Conservation (phyloP, 2,113 vertebrate species). For the Emberiza fucata region DNA sequence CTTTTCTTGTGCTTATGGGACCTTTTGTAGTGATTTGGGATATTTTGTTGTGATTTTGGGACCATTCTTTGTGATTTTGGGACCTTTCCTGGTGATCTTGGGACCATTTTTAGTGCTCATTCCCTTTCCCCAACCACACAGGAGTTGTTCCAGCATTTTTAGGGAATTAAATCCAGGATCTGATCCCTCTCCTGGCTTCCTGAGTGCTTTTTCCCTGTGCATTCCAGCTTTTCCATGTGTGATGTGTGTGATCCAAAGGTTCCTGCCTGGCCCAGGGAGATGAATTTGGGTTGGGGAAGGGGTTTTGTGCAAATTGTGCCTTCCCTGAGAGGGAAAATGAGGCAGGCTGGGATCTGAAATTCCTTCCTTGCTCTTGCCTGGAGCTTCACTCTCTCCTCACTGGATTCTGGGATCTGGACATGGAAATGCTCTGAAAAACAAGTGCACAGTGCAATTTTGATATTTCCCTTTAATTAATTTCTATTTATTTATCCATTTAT, state of each 20-base stretch:
- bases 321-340: background rate
- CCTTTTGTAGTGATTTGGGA: background rate
- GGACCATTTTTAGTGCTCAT: background rate
- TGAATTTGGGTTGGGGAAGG: background rate
- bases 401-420: background rate
- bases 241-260: background rate
- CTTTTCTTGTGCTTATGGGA: background rate
- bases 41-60: too few relatives aligned
- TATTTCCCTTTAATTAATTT: background rate
- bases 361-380: background rate
- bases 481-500: background rate
- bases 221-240: fast-evolving
- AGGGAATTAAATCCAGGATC: background rate
- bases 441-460: background rate
- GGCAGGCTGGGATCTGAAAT: background rate
- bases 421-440: background rate
- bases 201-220: too few relatives aligned
- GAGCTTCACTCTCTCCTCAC: background rate
- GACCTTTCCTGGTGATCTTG: background rate
- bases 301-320: background rate
- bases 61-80: fast-evolving
- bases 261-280: background rate
- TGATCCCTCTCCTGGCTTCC: fast-evolving
- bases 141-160: background rate
- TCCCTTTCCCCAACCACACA: fast-evolving